These are phyloP conservation scores for Falco rusticolus DNA, from an alignment of 2,797 vertebrate genomes.

Conservation along the genomic window DNA sequence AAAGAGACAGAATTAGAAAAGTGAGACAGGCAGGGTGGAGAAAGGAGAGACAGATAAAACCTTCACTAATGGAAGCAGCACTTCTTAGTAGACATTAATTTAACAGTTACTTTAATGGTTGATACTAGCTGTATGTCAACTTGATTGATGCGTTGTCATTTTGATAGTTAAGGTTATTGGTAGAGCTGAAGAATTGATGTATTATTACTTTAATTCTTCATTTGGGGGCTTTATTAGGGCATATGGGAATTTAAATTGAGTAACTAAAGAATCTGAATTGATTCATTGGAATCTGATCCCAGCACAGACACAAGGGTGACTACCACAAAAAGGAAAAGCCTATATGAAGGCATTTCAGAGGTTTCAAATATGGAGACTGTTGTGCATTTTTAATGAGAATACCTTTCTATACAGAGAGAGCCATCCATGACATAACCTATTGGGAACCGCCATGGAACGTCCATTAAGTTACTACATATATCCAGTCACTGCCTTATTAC, in stretches of 20 bases:
- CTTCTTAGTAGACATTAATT: conserved; percentile 71
- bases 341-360: not conserved
- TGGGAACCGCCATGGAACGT: not conserved
- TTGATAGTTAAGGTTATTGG: conserved; percentile 73
- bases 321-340: not conserved
- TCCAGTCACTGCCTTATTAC: not conserved
- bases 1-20: not conserved
- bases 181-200: conserved; percentile 66
- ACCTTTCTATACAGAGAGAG: not conserved
- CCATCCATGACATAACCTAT: not conserved
- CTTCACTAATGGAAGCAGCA: conserved; percentile 62
- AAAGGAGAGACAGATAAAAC: conserved; percentile 38
- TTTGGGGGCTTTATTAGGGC: conserved; percentile 71
- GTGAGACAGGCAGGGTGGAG: not conserved
- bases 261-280: conserved; percentile 50
- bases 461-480: not conserved
- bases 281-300: conserved; percentile 35
- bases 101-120: conserved; percentile 73
- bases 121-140: conserved; percentile 71
- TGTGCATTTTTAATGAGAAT: not conserved
- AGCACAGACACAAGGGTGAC: not conserved
- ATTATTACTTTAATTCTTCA: conserved; percentile 75
- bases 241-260: conserved; percentile 71
- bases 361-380: not conserved
- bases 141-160: conserved; percentile 73